Evolutionary conservation across 2,888 invertebrate genomes (phyloP).

Genomic region (Metellina segmentata): DNA sequence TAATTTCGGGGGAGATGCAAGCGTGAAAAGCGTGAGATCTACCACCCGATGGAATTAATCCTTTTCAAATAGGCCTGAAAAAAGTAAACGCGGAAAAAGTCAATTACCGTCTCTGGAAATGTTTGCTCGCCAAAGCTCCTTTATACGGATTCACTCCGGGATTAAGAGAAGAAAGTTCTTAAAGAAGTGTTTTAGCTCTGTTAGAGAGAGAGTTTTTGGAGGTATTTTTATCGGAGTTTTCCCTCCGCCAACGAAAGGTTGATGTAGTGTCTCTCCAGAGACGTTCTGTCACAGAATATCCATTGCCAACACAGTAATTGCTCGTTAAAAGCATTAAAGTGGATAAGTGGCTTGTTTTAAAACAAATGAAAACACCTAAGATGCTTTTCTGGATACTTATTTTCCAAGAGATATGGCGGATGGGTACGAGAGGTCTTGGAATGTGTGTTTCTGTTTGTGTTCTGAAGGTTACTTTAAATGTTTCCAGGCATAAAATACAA

Average conservation of each 20-base stretch:
- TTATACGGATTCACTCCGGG: slow-evolving; percentile 21
- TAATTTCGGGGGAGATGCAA: not conserved
- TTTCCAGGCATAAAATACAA: no score
- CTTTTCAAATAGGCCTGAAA: slow-evolving; percentile 27
- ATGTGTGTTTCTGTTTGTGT: no score
- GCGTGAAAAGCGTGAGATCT: not conserved
- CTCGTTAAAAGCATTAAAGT: slow-evolving; percentile 65
- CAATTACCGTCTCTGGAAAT: slow-evolving; percentile 41
- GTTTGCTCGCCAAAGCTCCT: slow-evolving; percentile 34
- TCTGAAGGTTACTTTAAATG: no score
- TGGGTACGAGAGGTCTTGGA: no score
- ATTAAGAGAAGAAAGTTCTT: slow-evolving; percentile 59
- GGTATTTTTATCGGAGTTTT: slow-evolving; percentile 16
- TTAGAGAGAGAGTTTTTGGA: not conserved
- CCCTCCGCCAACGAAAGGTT: no score
- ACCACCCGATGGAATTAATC: slow-evolving; percentile 16
- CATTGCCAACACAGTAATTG: slow-evolving; percentile 13
- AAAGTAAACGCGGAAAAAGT: slow-evolving; percentile 27
- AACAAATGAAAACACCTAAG: slow-evolving; percentile 24
- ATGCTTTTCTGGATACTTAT: not conserved
- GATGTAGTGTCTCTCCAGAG: not conserved
- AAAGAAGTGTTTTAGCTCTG: slow-evolving; percentile 37
- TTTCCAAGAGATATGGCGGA: no score
- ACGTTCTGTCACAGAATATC: not conserved
- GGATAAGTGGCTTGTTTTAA: slow-evolving; percentile 47